Evolutionary conservation across 2,797 vertebrate species (phyloP).

Genomic region (Tenualosa ilisha): DNA sequence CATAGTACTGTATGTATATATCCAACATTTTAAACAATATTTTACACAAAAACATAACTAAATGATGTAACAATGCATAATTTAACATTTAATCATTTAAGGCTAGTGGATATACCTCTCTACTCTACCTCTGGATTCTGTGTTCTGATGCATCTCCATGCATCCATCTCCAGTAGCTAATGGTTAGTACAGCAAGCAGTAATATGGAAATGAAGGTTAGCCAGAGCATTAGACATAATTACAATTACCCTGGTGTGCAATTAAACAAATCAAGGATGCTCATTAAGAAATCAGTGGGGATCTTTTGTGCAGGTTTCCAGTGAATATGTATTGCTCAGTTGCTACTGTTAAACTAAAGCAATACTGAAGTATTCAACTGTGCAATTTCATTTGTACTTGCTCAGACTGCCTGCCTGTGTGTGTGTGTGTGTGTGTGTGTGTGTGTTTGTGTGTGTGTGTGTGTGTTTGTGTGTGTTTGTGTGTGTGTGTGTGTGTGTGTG

Average conservation of each 20-base stretch:
- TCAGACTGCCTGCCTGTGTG: neutral
- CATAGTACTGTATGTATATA: too few species aligned
- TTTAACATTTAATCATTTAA: too few species aligned
- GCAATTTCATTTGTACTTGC: neutral
- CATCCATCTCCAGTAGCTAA: neutral
- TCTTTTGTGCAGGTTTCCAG: neutral
- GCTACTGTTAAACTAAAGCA: neutral
- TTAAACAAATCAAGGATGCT: neutral
- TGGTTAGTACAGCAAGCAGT: neutral
- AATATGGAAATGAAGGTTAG: neutral
- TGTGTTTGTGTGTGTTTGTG: neutral
- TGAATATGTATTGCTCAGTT: neutral
- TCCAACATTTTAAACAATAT: too few species aligned
- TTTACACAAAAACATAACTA: too few species aligned
- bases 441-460: neutral
- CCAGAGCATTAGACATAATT: neutral
- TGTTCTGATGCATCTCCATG: neutral
- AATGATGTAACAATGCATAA: too few species aligned
- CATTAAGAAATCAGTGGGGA: neutral
- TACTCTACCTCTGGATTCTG: too few species aligned
- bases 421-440: constrained; percentile 11
- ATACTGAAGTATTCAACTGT: neutral
- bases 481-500: neutral
- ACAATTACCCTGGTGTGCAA: neutral
- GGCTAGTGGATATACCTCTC: too few species aligned